Conservation (phyloP, 2,797 vertebrate genomes). For the Intellagama lesueurii region DNA sequence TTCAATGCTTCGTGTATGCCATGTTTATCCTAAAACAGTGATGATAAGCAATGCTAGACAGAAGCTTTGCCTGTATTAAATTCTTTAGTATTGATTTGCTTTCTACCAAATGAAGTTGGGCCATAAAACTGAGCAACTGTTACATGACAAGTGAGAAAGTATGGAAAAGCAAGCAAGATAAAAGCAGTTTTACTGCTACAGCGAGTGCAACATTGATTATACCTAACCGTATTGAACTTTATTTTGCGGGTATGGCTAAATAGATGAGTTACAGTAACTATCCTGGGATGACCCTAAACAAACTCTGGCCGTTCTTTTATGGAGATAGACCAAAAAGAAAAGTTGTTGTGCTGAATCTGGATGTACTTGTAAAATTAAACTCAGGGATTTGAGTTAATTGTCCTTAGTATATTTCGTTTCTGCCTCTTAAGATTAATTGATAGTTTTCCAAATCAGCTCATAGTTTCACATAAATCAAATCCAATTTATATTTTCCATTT, state of each 20-base stretch:
- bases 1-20: not conserved
- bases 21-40: not conserved
- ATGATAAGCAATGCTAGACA: not conserved
- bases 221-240: not conserved
- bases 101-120: not conserved
- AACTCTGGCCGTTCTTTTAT: not conserved
- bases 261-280: not conserved
- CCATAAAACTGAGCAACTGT: constrained; percentile 41
- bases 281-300: not conserved
- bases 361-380: constrained; percentile 35
- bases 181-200: not conserved
- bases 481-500: constrained; percentile 46
- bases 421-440: constrained; percentile 39
- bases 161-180: not conserved
- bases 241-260: not conserved
- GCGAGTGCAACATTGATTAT: not conserved
- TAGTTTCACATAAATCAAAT: constrained; percentile 35
- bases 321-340: not conserved
- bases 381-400: constrained; percentile 13
- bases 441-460: constrained; percentile 30
- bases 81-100: not conserved
- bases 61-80: not conserved
- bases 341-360: not conserved
- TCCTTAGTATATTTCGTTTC: constrained; percentile 14
- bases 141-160: not conserved